Conservation (phyloP, 2,888 invertebrate genomes). For the Monoplex corrugatus region DNA sequence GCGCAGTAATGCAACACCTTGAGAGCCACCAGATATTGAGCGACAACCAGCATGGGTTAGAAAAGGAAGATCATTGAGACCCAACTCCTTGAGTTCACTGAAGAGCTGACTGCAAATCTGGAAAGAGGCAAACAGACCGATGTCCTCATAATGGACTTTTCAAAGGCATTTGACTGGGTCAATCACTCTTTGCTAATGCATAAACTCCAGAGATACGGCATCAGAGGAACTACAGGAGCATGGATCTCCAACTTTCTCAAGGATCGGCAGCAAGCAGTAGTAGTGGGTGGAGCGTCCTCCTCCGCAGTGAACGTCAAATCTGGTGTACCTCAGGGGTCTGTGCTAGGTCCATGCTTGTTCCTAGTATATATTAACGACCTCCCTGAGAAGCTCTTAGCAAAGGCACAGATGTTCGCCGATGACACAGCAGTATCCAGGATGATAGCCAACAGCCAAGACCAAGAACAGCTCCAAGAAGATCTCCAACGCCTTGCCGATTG, state of each 20-base stretch:
- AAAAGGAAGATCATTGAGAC: constrained; percentile 11
- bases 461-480: constrained; percentile 32
- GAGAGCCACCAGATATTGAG: constrained; percentile 3
- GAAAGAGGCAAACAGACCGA: constrained; percentile 23
- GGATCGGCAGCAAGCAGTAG: constrained; percentile 19
- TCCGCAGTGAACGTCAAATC: not conserved
- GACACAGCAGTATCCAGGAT: constrained; percentile 30
- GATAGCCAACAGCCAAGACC: not conserved
- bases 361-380: constrained; percentile 1
- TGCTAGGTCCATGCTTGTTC: not conserved
- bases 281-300: not conserved
- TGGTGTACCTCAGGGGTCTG: constrained; percentile 40
- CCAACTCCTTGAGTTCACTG: constrained; percentile 2
- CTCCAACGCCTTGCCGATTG: too few relatives aligned
- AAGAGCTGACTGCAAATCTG: not conserved
- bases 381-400: not conserved
- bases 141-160: constrained; percentile 30
- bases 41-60: constrained; percentile 25
- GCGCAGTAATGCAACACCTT: constrained; percentile 10
- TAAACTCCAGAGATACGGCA: constrained; percentile 13
- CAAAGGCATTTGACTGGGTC: constrained; percentile 27
- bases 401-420: not conserved
- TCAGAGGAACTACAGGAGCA: not conserved
- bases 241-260: constrained; percentile 26
- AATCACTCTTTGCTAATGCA: constrained; percentile 37